A percentile compares a stretch with the other conserved stretches of the same genome.
Evolutionary conservation across 2,888 invertebrate species (phyloP).

Genomic region (Pseudeuparius sepicola): DNA sequence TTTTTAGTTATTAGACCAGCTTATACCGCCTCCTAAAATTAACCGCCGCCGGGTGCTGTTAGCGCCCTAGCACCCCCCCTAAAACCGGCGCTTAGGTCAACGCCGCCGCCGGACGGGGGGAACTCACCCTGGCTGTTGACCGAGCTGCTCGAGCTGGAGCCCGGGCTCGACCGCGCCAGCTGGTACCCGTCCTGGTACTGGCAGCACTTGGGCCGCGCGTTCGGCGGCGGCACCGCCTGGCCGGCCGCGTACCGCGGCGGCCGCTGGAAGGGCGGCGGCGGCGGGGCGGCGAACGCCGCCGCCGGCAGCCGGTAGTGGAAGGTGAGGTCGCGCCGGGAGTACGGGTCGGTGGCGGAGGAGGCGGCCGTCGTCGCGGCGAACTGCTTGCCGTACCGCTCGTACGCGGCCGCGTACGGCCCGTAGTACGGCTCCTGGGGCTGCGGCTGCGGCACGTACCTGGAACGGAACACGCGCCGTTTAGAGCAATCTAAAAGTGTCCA

Average conservation of each 20-base stretch:
- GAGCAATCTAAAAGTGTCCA: too few relatives aligned
- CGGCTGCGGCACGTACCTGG: conserved; percentile 54
- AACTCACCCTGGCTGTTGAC: conserved; percentile 40
- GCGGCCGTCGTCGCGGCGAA: too few relatives aligned
- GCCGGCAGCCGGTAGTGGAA: conserved; percentile 50
- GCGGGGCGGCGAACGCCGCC: too few relatives aligned
- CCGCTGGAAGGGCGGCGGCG: too few relatives aligned
- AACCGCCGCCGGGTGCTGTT: too few relatives aligned
- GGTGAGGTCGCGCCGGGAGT: conserved; percentile 48
- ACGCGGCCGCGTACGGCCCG: conserved; percentile 33
- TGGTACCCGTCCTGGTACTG: conserved; percentile 37
- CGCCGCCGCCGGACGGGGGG: too few relatives aligned
- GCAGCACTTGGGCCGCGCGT: conserved; percentile 40
- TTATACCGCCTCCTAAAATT: too few relatives aligned
- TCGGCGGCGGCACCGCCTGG: conserved; percentile 49
- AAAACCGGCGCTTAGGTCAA: too few relatives aligned
- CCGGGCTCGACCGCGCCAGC: conserved; percentile 39
- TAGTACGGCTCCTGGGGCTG: conserved; percentile 48
- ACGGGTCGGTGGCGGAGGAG: conserved; percentile 42
- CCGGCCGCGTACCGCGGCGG: too few relatives aligned
- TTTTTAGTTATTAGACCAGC: too few relatives aligned
- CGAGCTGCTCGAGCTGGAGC: conserved; percentile 41
- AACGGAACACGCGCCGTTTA: too few relatives aligned
- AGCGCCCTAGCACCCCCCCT: too few relatives aligned
- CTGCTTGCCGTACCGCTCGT: conserved; percentile 31